These are phyloP conservation scores for Lutjanus argentimaculatus DNA, from an alignment of 2,797 vertebrate species.

Conservation along the genomic window DNA sequence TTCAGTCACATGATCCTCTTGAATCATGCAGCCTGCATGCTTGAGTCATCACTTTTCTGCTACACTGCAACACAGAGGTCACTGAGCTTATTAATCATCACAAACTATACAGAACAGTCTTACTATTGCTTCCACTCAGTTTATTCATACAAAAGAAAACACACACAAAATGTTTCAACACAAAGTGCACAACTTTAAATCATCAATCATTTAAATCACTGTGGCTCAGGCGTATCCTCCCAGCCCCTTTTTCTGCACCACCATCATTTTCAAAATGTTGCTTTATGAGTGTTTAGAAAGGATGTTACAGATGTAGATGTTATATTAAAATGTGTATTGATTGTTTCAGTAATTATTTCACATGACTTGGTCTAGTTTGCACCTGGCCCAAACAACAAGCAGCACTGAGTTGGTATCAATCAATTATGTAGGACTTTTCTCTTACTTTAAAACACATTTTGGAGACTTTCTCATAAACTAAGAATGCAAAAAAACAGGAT, in stretches of 20 bases:
- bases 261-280: too few relatives aligned
- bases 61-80: constrained; percentile 32
- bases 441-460: neutral
- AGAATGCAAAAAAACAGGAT: neutral
- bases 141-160: neutral
- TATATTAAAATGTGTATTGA: too few relatives aligned
- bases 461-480: neutral
- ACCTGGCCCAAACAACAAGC: constrained; percentile 34
- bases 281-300: too few relatives aligned
- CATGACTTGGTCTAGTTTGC: too few relatives aligned
- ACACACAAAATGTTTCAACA: neutral
- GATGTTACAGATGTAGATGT: too few relatives aligned
- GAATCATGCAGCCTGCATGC: constrained; percentile 29
- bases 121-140: neutral
- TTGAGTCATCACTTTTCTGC: constrained; percentile 54
- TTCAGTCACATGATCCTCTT: constrained; percentile 22
- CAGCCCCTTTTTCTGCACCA: too few relatives aligned
- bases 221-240: neutral
- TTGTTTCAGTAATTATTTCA: too few relatives aligned
- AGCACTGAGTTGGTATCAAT: constrained; percentile 19
- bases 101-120: constrained; percentile 7
- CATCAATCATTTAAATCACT: neutral
- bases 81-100: constrained; percentile 31
- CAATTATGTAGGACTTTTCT: constrained; percentile 26
- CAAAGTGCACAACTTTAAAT: neutral